Percentiles rank a stretch among this genome's conserved stretches.
Conservation (phyloP, 2,888 invertebrate genomes). For the Itoplectis maculator region DNA sequence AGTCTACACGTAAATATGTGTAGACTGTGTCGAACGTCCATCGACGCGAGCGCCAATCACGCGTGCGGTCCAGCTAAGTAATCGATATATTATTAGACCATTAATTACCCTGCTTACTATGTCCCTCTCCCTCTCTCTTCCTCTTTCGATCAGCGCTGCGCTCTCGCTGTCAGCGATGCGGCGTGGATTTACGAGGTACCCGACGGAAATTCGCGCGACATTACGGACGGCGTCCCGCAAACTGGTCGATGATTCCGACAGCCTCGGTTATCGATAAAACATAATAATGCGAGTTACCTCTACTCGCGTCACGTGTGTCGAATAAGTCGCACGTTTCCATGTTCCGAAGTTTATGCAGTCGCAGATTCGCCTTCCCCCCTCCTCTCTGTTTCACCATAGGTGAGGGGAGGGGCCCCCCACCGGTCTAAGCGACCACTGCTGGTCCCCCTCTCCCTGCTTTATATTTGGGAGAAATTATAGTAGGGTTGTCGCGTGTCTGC, state of each 20-base stretch:
- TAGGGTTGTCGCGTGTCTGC: constrained; percentile 77
- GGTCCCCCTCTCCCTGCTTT: constrained; percentile 58
- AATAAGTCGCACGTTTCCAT: no score
- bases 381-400: no score
- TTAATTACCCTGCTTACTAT: constrained; percentile 79
- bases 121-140: constrained; percentile 64
- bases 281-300: no score
- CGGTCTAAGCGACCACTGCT: constrained; percentile 29
- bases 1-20: constrained; percentile 38
- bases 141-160: not conserved
- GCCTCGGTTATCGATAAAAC: no score
- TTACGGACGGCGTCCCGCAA: not conserved
- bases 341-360: no score
- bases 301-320: no score
- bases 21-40: constrained; percentile 49
- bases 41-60: constrained; percentile 71
- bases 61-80: constrained; percentile 74
- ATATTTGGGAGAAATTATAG: constrained; percentile 77
- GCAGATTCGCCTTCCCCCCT: no score
- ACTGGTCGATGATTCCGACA: constrained; percentile 17
- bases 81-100: constrained; percentile 79
- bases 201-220: not conserved
- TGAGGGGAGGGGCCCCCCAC: constrained; percentile 27
- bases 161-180: constrained; percentile 70
- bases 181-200: constrained; percentile 73